Conservation (phyloP, 1,140 invertebrate genomes). For the Lamellibrachia luymesi region DNA sequence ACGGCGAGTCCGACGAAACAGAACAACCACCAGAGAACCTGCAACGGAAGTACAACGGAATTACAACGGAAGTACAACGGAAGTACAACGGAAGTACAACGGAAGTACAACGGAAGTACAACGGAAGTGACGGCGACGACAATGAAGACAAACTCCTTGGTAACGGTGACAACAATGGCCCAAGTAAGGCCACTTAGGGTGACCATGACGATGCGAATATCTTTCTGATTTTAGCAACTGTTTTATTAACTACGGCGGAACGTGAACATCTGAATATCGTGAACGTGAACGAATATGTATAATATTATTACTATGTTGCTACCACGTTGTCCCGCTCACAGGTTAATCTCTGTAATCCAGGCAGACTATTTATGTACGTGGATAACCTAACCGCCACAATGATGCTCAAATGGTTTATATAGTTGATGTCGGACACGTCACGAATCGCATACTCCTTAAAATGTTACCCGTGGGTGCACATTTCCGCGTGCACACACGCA, state of each 20-base stretch:
- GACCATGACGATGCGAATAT: not conserved
- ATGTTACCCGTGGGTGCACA: not conserved
- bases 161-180: not conserved
- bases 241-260: not conserved
- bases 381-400: not conserved
- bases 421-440: not conserved
- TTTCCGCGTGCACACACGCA: too few species aligned
- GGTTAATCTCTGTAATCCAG: not conserved
- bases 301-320: not conserved
- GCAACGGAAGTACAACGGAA: slow-evolving; percentile 14
- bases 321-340: not conserved
- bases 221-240: not conserved
- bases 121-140: not conserved
- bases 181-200: too few species aligned
- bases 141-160: not conserved
- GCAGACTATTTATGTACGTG: not conserved
- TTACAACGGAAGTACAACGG: too few species aligned
- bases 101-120: too few species aligned
- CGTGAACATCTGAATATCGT: not conserved
- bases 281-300: not conserved
- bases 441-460: not conserved
- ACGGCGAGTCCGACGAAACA: slow-evolving; percentile 66
- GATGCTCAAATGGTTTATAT: not conserved
- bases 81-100: too few species aligned
- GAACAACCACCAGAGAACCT: slow-evolving; percentile 64